Conservation (phyloP, 2,113 vertebrate genomes). For the Anser brachyrhynchus region DNA sequence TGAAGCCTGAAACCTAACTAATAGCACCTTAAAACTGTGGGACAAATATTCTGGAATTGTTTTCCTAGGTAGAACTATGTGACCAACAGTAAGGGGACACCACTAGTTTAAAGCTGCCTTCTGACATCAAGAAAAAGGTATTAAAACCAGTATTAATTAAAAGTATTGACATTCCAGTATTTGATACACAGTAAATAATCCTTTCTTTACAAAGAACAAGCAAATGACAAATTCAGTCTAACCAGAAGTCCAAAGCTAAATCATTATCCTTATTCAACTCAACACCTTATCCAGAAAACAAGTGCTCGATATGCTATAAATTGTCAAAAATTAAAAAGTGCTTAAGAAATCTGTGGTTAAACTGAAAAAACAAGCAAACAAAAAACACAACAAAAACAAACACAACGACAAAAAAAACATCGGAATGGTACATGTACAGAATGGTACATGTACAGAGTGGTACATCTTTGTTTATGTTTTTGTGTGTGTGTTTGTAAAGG, state of each 20-base stretch:
- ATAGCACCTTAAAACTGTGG: neutral
- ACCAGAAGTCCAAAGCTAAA: neutral
- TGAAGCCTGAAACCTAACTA: neutral
- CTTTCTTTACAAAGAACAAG: neutral
- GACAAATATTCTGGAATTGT: neutral
- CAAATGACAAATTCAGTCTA: neutral
- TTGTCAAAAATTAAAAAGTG: neutral
- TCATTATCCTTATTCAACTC: neutral
- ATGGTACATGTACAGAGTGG: too few relatives aligned
- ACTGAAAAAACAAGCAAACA: neutral
- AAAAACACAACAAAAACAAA: neutral
- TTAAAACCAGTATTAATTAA: neutral
- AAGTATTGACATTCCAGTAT: neutral
- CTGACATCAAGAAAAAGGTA: neutral
- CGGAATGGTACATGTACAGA: fast-evolving
- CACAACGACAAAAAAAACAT: neutral
- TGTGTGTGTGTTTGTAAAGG: neutral
- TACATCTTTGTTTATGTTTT: neutral
- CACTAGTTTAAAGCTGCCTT: neutral
- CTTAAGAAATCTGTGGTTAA: neutral
- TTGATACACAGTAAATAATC: neutral
- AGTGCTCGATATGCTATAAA: neutral
- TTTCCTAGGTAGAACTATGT: neutral
- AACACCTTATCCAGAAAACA: neutral
- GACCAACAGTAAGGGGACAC: neutral